Conservation (phyloP, 2,113 vertebrate genomes). For the Alectura lathami region DNA sequence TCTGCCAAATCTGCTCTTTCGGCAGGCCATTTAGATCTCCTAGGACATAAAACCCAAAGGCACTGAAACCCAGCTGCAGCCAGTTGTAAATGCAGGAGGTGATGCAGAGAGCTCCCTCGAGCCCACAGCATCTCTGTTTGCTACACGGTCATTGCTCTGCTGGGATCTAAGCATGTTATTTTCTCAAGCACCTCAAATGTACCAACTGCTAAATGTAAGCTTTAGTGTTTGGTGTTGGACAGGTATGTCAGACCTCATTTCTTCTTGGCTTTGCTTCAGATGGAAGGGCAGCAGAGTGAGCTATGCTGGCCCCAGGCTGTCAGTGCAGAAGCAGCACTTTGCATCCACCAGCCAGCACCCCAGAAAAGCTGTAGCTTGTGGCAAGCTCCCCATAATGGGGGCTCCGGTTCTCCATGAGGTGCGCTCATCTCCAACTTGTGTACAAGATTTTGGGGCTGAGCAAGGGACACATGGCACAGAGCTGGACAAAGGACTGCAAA, state of each 20-base stretch:
- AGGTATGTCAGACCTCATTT: not conserved
- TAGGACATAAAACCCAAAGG: not conserved
- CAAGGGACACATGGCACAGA: not conserved
- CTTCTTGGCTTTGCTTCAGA: not conserved
- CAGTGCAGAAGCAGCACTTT: not conserved
- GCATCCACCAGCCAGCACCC: not conserved
- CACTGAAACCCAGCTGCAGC: not conserved
- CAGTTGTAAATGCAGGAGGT: fast-evolving
- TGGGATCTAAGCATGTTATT: not conserved
- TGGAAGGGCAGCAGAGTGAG: not conserved
- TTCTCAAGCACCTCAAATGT: not conserved
- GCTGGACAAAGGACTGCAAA: not conserved
- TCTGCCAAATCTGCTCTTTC: not conserved
- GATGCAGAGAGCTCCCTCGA: not conserved
- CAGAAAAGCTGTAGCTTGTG: not conserved
- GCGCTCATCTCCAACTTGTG: not conserved
- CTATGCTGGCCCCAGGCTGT: not conserved
- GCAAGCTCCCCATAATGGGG: not conserved
- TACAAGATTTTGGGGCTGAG: not conserved
- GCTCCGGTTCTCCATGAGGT: no score
- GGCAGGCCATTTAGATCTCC: not conserved
- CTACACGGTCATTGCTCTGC: not conserved
- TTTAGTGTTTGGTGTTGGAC: not conserved
- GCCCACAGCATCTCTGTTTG: not conserved
- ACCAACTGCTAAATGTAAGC: not conserved